Evolutionary conservation across 2,113 vertebrate genomes (phyloP).

Genomic region (Cichladusa arquata): DNA sequence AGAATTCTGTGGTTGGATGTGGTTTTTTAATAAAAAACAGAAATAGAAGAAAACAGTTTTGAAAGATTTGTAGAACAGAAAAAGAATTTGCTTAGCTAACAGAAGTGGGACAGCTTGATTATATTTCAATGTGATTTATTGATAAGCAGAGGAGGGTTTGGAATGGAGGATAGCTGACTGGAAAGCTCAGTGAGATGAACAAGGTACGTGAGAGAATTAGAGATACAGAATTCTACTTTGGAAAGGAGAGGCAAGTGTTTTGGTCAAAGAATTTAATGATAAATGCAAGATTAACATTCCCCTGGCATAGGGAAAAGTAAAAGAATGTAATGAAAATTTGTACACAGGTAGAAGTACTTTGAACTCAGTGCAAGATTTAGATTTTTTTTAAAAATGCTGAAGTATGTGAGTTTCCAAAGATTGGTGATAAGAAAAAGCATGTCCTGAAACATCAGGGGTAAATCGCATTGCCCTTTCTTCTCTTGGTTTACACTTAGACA

Average conservation of each 20-base stretch:
- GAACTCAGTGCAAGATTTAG: not conserved
- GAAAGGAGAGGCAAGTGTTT: not conserved
- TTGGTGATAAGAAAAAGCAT: not conserved
- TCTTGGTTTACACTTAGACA: not conserved
- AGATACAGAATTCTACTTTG: not conserved
- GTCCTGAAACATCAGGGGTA: not conserved
- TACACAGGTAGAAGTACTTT: not conserved
- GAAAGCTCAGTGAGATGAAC: not conserved
- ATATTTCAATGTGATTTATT: not conserved
- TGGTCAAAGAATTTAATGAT: not conserved
- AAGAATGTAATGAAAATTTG: not conserved
- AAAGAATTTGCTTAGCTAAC: not conserved
- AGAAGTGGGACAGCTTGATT: not conserved
- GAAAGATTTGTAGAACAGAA: not conserved
- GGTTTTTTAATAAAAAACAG: not conserved
- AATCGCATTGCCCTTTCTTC: not conserved
- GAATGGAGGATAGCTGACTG: not conserved
- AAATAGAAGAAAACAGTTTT: not conserved
- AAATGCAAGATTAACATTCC: not conserved
- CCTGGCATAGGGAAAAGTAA: fast-evolving
- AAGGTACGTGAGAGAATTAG: not conserved
- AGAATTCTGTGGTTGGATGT: not conserved
- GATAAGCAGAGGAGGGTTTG: not conserved
- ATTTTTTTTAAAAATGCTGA: not conserved
- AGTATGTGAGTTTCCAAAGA: not conserved